phyloP scores from a whole-genome alignment of 2,888 invertebrate genomes.

The Meandrusa payeni region DNA sequence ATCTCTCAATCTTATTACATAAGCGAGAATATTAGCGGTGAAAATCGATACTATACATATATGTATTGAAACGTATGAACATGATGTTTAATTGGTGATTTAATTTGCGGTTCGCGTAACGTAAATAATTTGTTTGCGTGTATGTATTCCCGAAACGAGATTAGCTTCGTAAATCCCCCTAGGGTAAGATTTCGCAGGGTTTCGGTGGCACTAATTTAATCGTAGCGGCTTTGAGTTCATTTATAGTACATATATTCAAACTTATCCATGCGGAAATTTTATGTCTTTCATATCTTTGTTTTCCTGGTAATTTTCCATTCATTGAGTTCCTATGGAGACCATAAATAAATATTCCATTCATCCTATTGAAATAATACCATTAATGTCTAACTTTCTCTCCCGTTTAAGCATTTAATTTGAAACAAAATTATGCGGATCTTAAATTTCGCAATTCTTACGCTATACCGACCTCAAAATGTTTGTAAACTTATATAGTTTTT shows the following conservation, averaged over 20 bases:
- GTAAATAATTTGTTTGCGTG: constrained; percentile 19
- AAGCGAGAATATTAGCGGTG: too few species aligned
- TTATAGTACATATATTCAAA: constrained; percentile 11
- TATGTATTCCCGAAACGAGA: constrained; percentile 21
- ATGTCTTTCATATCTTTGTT: constrained; percentile 4
- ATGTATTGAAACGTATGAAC: background rate
- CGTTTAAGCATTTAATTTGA: too few species aligned
- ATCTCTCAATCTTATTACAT: too few species aligned
- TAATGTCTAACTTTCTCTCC: too few species aligned
- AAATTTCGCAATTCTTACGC: too few species aligned
- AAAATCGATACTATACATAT: too few species aligned
- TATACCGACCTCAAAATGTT: too few species aligned
- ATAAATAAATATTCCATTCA: too few species aligned
- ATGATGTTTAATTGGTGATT: constrained; percentile 7
- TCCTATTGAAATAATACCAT: too few species aligned
- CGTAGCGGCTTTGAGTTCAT: constrained; percentile 14
- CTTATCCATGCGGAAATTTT: constrained; percentile 2
- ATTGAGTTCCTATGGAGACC: constrained; percentile 3
- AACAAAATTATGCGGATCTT: too few species aligned
- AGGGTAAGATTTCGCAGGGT: constrained; percentile 21
- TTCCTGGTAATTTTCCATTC: constrained; percentile 4
- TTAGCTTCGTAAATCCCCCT: constrained; percentile 17
- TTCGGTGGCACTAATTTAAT: constrained; percentile 19
- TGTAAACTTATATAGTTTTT: too few species aligned
- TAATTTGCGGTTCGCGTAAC: constrained; percentile 16